Base-by-base conservation (phyloP, 2,113 vertebrate species). In the Holacanthus passer region DNA sequence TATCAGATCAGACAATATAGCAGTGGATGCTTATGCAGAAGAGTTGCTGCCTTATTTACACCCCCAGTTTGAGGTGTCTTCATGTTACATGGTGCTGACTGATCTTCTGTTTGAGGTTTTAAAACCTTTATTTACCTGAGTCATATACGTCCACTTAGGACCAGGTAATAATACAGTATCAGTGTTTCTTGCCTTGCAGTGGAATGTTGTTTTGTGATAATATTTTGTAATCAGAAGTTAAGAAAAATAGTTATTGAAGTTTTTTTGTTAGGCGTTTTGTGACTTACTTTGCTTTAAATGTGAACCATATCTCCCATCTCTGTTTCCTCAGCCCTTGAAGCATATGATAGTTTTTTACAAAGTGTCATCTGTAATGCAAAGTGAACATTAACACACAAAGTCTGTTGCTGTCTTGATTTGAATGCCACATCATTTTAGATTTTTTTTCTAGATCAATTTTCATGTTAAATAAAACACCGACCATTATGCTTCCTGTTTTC, bases 401-500 rank as follows among this genome's bases (percentile, higher is more conserved):
- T 17, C 5, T 63, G 17, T 19, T 22, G 9, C 7, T 22, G 10
- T 31, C 39, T 45, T 35, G 13, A 16, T 47, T 64, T 37, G n/a
- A n/a, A n/a, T n/a, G n/a, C n/a, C n/a, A n/a, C n/a, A n/a, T n/a
- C n/a, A n/a, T n/a, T n/a, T n/a, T n/a, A n/a, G n/a, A n/a, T n/a
- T n/a, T n/a, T n/a, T n/a, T n/a, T n/a, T n/a, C n/a, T n/a, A n/a
- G n/a, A n/a, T n/a, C n/a, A n/a, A n/a, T n/a, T n/a, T n/a, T n/a
- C n/a, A n/a, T n/a, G n/a, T n/a, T n/a, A n/a, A n/a, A n/a, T n/a
- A n/a, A n/a, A n/a, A n/a, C n/a, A n/a, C n/a, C n/a, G n/a, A n/a
- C n/a, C n/a, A n/a, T n/a, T n/a, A n/a, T 67, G 37, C 32, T 76
- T 64, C 66, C 66, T 75, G 64, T 55, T 82, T 69, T 69, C 22